phyloP scores from a whole-genome alignment of 2,888 invertebrate genomes.

The Leptopterna dolabrata region DNA sequence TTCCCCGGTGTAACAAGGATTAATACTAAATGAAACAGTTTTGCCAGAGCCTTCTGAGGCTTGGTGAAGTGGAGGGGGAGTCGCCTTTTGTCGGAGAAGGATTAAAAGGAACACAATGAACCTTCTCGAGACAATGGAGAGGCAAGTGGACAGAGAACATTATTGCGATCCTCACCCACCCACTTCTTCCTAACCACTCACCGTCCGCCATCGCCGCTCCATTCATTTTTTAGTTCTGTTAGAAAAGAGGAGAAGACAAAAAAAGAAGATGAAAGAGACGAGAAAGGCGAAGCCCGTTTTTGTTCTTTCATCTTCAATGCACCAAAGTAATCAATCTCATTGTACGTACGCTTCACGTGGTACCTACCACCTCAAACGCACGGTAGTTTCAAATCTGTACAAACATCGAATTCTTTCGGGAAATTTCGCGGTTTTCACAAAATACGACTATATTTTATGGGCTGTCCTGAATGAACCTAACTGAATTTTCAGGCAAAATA shows the following conservation, averaged over 20 bases:
- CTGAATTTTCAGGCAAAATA: no score
- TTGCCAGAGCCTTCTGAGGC: constrained; percentile 15
- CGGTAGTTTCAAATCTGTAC: no score
- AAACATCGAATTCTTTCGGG: no score
- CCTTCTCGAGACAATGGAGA: constrained; percentile 45
- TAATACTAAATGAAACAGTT: constrained; percentile 52
- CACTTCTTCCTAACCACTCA: background rate
- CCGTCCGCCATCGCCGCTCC: background rate
- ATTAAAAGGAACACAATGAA: constrained; percentile 45
- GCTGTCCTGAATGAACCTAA: no score
- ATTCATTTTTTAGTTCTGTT: constrained; percentile 49
- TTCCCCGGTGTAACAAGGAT: constrained; percentile 25
- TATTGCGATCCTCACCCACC: constrained; percentile 17
- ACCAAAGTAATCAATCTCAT: no score
- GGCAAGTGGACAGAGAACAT: constrained; percentile 50
- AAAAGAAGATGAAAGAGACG: background rate
- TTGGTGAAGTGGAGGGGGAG: constrained; percentile 9
- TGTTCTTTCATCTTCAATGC: background rate
- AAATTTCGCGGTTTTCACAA: no score
- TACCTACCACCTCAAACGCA: no score
- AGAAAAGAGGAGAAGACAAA: background rate
- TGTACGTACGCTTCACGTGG: no score
- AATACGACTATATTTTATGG: no score
- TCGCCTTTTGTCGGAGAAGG: constrained; percentile 9
- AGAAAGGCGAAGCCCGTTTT: background rate